Conservation (phyloP, 2,888 invertebrate species). For the Spodoptera picta region DNA sequence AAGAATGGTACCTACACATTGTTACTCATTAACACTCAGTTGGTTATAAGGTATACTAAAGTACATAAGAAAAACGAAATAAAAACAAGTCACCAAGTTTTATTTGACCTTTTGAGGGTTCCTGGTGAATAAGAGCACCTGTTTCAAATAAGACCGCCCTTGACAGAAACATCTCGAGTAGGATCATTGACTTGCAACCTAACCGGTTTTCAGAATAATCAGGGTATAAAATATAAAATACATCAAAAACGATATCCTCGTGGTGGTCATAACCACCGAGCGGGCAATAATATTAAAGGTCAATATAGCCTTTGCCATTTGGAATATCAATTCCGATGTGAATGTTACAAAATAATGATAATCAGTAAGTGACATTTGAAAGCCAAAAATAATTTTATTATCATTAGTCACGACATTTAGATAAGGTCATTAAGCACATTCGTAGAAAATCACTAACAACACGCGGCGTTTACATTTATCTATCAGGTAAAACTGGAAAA, state of each 20-base stretch:
- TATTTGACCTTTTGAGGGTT: constrained; percentile 12
- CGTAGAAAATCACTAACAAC: constrained; percentile 6
- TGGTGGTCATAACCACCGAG: constrained; percentile 4
- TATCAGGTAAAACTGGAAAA: constrained; percentile 16
- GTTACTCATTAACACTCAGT: too few species aligned
- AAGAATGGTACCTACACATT: too few species aligned
- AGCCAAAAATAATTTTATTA: constrained; percentile 14
- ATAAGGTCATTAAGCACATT: constrained; percentile 8
- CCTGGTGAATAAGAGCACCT: constrained; percentile 1
- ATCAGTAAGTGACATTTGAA: constrained; percentile 17
- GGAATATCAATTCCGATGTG: constrained; percentile 6
- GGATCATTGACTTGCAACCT: constrained; percentile 19
- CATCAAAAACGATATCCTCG: constrained; percentile 1
- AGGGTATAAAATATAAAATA: neutral
- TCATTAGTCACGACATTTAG: constrained; percentile 22
- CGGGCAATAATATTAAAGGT: constrained; percentile 32
- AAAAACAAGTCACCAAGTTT: constrained; percentile 14
- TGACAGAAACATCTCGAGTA: constrained; percentile 17
- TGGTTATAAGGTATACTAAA: too few species aligned
- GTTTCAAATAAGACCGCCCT: constrained; percentile 9
- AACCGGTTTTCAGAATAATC: constrained; percentile 10
- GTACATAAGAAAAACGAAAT: too few species aligned
- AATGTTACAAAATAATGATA: constrained; percentile 13
- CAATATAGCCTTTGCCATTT: constrained; percentile 15
- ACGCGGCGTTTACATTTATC: constrained; percentile 6